These are phyloP conservation scores for Pampusana beccarii DNA, from an alignment of 2,113 vertebrate genomes.

Conservation along the genomic window DNA sequence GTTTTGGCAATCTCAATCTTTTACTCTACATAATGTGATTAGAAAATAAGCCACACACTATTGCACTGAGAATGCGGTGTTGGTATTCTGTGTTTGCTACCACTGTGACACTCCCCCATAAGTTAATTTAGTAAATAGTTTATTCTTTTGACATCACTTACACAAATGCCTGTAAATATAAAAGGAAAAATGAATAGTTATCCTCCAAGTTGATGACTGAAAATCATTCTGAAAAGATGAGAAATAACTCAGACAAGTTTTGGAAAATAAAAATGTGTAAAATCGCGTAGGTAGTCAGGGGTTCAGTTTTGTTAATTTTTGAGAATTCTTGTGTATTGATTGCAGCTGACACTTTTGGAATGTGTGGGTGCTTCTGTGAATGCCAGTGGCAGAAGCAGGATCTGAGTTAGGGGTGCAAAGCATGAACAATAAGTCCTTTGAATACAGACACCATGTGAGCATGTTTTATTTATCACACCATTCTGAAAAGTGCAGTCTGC, in stretches of 20 bases:
- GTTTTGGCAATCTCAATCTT: neutral
- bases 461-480: neutral
- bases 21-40: neutral
- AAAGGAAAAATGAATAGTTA: neutral
- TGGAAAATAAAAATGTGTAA: neutral
- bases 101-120: rapidly evolving
- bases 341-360: neutral
- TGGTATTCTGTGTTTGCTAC: neutral
- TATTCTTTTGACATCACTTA: neutral
- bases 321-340: neutral
- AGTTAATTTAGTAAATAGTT: neutral
- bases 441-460: neutral
- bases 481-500: neutral
- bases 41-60: neutral
- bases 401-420: neutral
- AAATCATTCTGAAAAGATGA: neutral
- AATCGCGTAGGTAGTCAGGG: neutral
- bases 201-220: neutral
- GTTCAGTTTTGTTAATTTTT: neutral
- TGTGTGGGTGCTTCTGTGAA: neutral
- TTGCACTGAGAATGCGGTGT: neutral
- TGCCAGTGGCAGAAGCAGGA: neutral
- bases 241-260: neutral
- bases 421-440: neutral
- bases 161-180: neutral